phyloP scores from a whole-genome alignment of 2,888 invertebrate genomes.

The Andrena bicolor region DNA sequence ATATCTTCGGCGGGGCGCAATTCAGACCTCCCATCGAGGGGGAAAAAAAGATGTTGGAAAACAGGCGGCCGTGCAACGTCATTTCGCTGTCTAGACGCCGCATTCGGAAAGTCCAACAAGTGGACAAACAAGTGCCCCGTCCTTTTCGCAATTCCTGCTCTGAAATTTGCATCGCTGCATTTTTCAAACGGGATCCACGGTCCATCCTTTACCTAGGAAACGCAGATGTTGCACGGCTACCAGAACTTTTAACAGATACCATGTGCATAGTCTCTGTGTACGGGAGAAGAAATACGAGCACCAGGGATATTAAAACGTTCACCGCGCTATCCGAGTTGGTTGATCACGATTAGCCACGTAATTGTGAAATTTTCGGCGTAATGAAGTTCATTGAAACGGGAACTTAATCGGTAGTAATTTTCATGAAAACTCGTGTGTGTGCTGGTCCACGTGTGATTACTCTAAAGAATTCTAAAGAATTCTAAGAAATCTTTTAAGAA shows the following conservation, averaged over 20 bases:
- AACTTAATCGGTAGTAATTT: constrained; percentile 21
- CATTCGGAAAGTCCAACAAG: constrained; percentile 50
- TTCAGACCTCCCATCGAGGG: neutral
- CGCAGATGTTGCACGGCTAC: neutral
- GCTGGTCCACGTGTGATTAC: neutral
- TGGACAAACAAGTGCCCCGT: constrained; percentile 39
- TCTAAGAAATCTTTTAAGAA: constrained; percentile 9
- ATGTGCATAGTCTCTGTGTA: neutral
- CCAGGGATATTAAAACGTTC: constrained; percentile 10
- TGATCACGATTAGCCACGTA: constrained; percentile 27
- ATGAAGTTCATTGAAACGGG: constrained; percentile 29
- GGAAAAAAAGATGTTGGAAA: constrained; percentile 13
- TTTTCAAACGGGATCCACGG: neutral
- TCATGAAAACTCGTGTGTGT: constrained; percentile 25
- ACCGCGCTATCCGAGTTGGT: neutral
- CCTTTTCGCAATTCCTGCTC: neutral
- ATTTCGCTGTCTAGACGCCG: constrained; percentile 32
- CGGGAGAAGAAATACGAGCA: neutral
- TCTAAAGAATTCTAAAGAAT: neutral
- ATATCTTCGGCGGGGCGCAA: constrained; percentile 24
- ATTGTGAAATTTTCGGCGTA: constrained; percentile 36
- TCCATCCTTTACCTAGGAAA: neutral
- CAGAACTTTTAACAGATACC: neutral
- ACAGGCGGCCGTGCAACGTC: constrained; percentile 15
- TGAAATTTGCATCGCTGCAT: constrained; percentile 23